phyloP scores from a whole-genome alignment of 2,113 vertebrate genomes.

The Tragelaphus strepsiceros region DNA sequence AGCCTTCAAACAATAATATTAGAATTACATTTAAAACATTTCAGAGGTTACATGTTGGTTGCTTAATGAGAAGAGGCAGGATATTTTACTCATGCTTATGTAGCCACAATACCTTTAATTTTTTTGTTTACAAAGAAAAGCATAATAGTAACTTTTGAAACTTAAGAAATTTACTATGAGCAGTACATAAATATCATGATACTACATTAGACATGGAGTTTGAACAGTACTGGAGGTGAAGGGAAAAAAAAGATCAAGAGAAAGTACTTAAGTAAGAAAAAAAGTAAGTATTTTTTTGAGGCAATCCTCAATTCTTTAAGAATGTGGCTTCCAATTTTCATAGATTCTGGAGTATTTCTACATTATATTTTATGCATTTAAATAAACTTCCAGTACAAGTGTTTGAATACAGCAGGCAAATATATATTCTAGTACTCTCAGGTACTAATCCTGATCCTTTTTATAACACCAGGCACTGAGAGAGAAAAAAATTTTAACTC shows the following conservation, averaged over 20 bases:
- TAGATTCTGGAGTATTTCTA: background rate
- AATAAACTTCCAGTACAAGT: background rate
- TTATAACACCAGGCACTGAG: background rate
- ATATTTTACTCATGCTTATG: background rate
- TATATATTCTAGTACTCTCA: background rate
- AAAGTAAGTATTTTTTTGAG: background rate
- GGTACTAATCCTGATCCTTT: background rate
- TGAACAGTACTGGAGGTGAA: background rate
- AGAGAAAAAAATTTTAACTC: background rate
- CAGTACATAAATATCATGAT: background rate
- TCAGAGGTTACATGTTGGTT: background rate
- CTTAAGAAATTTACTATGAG: background rate
- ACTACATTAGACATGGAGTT: background rate
- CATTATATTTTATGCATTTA: background rate
- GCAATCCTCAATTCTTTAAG: background rate
- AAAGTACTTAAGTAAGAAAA: background rate
- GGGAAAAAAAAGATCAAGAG: background rate
- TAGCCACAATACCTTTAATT: background rate
- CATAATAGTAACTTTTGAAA: background rate
- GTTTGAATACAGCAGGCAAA: background rate
- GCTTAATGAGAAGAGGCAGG: constrained; percentile 37
- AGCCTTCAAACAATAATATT: constrained; percentile 84
- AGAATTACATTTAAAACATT: constrained; percentile 64
- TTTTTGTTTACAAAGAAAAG: background rate
- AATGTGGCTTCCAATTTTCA: background rate